Base-by-base conservation (phyloP, 1,140 invertebrate genomes). In the Euura lappo region DNA sequence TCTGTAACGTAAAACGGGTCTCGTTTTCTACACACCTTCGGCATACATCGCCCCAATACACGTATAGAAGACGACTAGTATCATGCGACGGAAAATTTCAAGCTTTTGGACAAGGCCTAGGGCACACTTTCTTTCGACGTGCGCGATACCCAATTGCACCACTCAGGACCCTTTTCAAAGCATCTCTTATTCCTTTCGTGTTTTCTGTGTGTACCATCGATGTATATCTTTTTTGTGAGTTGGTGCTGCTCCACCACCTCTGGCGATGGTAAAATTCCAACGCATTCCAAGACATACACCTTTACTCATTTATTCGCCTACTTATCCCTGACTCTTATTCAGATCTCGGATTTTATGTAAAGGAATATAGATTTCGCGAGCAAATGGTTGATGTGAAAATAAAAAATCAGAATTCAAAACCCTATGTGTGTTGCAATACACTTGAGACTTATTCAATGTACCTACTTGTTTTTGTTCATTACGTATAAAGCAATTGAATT, bases 311-410 rank as follows among this genome's bases (percentile, higher is more conserved):
- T n/a, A 60, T 60, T 60, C 51, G 8, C 51, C 51, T 60, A 60
- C 51, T 60, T 60, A 60, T 60, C 2, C 51, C 51, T 60, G 51
- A n/a, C 51, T 60, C 51, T 60, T 60, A 60, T 60, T 60, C 51
- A 8, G 10, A 60, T 60, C 51, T 28, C 28, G 28, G 28, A 28
- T 28, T 28, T 28, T 28, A 28, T 28, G 28, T 28, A 28, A 28
- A 28, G 28, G 28, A 28, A 28, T 28, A 28, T 28, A 28, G 28
- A 28, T 28, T 28, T 28, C 28, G 28, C 28, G 28, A 28, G 0
- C 28, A 28, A 28, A 28, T 28, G 28, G 28, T 28, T 28, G 28
- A 28, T 28, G 28, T 28, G 28, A 28, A 28, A 28, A 28, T 1
- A 28, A 28, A 28, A 28, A 28, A 28, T 28, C 28, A 28, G 28